These are phyloP conservation scores for Gallinago stenura DNA, from an alignment of 2,797 vertebrate species.

Conservation along the genomic window DNA sequence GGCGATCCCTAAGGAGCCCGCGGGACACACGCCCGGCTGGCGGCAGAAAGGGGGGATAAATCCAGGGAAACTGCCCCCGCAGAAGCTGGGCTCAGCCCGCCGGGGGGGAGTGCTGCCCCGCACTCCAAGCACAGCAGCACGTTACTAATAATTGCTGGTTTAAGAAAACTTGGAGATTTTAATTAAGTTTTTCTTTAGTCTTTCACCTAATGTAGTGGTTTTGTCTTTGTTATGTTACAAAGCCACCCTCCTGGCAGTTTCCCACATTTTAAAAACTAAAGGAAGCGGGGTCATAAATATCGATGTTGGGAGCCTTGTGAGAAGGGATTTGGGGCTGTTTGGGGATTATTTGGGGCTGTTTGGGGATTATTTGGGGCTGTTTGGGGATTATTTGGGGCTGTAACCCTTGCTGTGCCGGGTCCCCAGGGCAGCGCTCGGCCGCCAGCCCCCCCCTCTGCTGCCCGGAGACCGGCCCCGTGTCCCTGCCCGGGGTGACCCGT, in stretches of 20 bases:
- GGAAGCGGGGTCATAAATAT: no score
- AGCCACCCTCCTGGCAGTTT: accelerated
- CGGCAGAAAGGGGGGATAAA: neutral
- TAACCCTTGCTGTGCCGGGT: accelerated
- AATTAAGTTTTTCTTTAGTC: neutral
- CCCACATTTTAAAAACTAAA: neutral
- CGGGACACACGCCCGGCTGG: neutral
- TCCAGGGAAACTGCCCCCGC: neutral
- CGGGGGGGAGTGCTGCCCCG: accelerated
- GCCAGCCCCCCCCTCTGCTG: neutral
- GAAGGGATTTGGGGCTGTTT: neutral
- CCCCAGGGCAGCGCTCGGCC: no score
- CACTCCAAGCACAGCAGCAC: neutral
- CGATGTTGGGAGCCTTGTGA: neutral
- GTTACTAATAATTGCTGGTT: neutral
- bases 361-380: neutral
- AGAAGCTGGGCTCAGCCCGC: neutral
- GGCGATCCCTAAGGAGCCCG: slow-evolving; percentile 8
- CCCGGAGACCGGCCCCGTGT: neutral
- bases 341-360: neutral
- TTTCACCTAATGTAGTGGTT: neutral
- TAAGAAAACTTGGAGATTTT: neutral
- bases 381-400: neutral
- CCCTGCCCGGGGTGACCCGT: no score
- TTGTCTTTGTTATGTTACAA: neutral